These are phyloP conservation scores for Philotrypesis tridentata DNA, from an alignment of 1,140 invertebrate species.

Conservation along the genomic window DNA sequence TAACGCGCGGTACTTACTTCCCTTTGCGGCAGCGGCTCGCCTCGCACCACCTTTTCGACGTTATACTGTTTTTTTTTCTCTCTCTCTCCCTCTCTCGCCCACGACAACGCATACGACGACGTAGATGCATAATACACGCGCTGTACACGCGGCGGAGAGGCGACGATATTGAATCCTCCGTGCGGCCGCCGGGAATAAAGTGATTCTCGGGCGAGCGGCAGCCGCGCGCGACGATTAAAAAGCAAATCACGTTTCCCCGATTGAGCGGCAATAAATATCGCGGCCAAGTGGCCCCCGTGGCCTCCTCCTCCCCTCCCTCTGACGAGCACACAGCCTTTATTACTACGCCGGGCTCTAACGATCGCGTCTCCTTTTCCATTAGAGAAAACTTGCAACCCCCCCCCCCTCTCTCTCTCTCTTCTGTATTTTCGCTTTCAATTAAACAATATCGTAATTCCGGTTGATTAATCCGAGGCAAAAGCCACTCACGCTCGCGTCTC, in stretches of 20 bases:
- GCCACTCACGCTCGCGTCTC: too few relatives aligned
- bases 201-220: not conserved
- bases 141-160: not conserved
- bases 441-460: not conserved
- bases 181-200: not conserved
- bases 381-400: not conserved
- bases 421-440: not conserved
- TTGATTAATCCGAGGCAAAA: not conserved
- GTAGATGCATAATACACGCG: not conserved
- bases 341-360: not conserved
- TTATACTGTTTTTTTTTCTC: conserved; percentile 14
- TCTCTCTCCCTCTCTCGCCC: too few relatives aligned
- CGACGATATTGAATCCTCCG: not conserved
- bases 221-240: not conserved
- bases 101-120: too few relatives aligned
- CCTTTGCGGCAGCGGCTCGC: not conserved
- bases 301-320: too few relatives aligned
- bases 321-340: too few relatives aligned
- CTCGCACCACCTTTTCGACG: not conserved
- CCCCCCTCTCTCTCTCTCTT: too few relatives aligned
- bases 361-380: not conserved
- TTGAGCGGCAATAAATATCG: conserved; percentile 26
- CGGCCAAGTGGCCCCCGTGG: not conserved
- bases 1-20: conserved; percentile 46
- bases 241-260: conserved; percentile 14